Evolutionary conservation across 1,140 invertebrate species (phyloP), one percentile per base, ranked within the genome.

Genomic region (Atta cephalotes): DNA sequence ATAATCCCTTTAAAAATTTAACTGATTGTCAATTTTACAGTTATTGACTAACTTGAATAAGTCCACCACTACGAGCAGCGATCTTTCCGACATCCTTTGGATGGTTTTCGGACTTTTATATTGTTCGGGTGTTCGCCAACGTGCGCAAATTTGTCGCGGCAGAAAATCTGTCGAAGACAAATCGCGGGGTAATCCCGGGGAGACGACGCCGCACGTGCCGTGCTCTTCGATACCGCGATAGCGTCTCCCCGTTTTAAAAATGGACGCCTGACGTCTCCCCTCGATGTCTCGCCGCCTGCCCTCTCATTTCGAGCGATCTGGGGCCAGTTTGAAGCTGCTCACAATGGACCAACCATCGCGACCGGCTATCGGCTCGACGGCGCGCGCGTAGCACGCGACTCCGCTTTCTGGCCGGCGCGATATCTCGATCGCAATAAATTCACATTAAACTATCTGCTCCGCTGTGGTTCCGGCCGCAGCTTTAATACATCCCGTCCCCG

Each of bases 351-450:
- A 16, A 66, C 58, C 86, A 70, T 71, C 77, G 25, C 74, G 14
- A 35, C 31, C 70, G 58, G 89, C 90, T 94, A 94, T 94, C 93
- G 91, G 93, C 85, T 90, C 93, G 92, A 92, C 91, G 87, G 78
- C 28, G 87, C 74, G 74, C 79, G 74, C 84, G 78, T 90, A 93
- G 91, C 94, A 94, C 94, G 92, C 94, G 93, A 93, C 93, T 94
- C 90, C 90, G 92, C 91, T 94, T 93, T 92, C 93, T 92, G 92
- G 90, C 92, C 92, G 88, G 71, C 56, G 89, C 87, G 92, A 94
- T 92, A 92, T 95, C 94, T 93, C 92, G 94, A 95, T 95, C 91
- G 93, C 92, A 94, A 95, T 95, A 95, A 94, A 95, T 95, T 94
- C 94, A 95, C 94, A 95, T 95, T 95, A 95, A 95, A 94, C 94